These are phyloP conservation scores for Orthonevra nobilis DNA, from an alignment of 2,888 invertebrate species.

Conservation along the genomic window DNA sequence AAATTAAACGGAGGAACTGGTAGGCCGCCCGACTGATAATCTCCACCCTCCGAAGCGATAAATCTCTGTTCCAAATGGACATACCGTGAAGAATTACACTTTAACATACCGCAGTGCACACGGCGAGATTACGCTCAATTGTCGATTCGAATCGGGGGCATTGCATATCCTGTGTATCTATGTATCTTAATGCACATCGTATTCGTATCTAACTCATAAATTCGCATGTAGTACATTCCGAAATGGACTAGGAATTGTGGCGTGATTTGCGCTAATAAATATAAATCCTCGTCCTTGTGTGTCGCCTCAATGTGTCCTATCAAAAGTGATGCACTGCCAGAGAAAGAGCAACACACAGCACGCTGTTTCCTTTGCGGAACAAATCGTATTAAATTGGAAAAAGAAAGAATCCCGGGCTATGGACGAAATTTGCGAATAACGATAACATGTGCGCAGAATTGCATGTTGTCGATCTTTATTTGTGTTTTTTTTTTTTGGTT, in stretches of 20 bases:
- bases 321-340: conserved; percentile 42
- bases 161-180: conserved; percentile 7
- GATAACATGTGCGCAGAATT: conserved; percentile 65
- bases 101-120: conserved; percentile 38
- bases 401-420: conserved; percentile 20
- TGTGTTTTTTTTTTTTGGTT: not conserved
- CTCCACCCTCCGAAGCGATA: conserved; percentile 22
- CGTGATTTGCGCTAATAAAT: conserved; percentile 66
- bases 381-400: conserved; percentile 66
- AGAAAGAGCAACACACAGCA: conserved; percentile 7
- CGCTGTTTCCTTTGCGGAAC: conserved; percentile 61
- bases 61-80: conserved; percentile 49
- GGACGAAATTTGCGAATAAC: conserved; percentile 50
- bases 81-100: conserved; percentile 51
- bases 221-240: conserved; percentile 60
- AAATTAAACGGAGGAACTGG: conserved; percentile 8
- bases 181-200: conserved; percentile 55
- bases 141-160: conserved; percentile 60
- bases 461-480: conserved; percentile 63
- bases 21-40: conserved; percentile 5
- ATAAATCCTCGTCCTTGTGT: conserved; percentile 42
- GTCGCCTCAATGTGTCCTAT: conserved; percentile 36
- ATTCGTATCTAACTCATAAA: conserved; percentile 55
- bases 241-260: conserved; percentile 30
- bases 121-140: conserved; percentile 57